phyloP scores from a whole-genome alignment of 2,888 invertebrate genomes.

The Tachina lurida region DNA sequence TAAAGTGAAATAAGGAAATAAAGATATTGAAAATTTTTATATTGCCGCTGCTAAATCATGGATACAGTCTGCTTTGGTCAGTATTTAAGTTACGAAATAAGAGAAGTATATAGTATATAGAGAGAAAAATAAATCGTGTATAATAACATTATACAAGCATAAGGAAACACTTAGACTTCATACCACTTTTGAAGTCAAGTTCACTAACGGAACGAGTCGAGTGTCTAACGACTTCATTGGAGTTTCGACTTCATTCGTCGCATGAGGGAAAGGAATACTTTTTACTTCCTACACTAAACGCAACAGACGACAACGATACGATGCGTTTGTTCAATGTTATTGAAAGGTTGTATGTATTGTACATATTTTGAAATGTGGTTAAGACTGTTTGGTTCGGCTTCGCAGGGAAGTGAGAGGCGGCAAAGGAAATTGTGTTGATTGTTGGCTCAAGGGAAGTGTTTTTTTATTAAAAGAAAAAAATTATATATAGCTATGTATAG shows the following conservation, averaged over 20 bases:
- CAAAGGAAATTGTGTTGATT: slow-evolving; percentile 69
- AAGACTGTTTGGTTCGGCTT: slow-evolving; percentile 19
- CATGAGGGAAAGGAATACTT: slow-evolving; percentile 4
- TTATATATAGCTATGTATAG: not conserved
- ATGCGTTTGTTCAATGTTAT: slow-evolving; percentile 65
- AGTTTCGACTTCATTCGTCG: slow-evolving; percentile 19
- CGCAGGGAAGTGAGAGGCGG: not conserved
- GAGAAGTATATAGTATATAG: not conserved
- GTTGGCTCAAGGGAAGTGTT: slow-evolving; percentile 49
- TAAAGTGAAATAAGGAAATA: slow-evolving; percentile 54
- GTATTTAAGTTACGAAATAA: slow-evolving; percentile 47
- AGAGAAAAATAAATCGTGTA: slow-evolving; percentile 65
- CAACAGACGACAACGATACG: slow-evolving; percentile 45
- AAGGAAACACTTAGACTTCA: slow-evolving; percentile 66
- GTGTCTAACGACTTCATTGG: slow-evolving; percentile 27
- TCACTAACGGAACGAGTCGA: slow-evolving; percentile 43
- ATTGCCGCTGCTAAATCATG: slow-evolving; percentile 79
- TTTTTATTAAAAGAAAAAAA: not conserved
- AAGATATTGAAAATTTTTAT: slow-evolving; percentile 67
- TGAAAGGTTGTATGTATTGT: slow-evolving; percentile 67
- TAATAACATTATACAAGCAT: slow-evolving; percentile 78
- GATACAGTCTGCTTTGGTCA: slow-evolving; percentile 73
- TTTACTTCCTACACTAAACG: not conserved
- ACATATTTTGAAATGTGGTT: slow-evolving; percentile 69
- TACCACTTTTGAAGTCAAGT: slow-evolving; percentile 52